Base-by-base conservation (phyloP, 2,797 vertebrate species). In the Ptychadena robeensis region DNA sequence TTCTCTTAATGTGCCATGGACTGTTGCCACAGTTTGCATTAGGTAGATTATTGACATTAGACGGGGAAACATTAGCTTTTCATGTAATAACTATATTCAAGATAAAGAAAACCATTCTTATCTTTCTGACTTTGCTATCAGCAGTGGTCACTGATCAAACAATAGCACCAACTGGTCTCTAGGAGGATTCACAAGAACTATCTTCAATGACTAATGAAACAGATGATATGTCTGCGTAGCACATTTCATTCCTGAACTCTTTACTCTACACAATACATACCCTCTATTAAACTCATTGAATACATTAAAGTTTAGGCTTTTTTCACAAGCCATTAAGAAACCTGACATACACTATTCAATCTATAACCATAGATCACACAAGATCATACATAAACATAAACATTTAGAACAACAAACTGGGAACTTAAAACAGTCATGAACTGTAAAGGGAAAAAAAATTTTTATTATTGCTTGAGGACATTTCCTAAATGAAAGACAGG, bases 311-410 rank as follows among this genome's bases (percentile, higher is more conserved):
- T n/a, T n/a, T 44, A 18, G 8, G 38, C 10, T 28, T 75, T 35
- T 7, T 2, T 15, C 37, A 74, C 22, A 73, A 35, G 27, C 0
- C 3, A 27, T 15, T 28, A 14, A 74, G 10, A 32, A 61, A 38
- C 28, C n/a, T 63, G 25, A 79, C 72, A 89, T 90, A 79, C 91
- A 91, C 91, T 91, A 92, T 91, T 91, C 87, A 92, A 90, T 88
- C 73, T 71, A 82, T 86, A 89, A 90, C 89, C 86, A 92, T 89
- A n/a, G n/a, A n/a, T n/a, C 91, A 86, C 88, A 82, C 35, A 86
- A 86, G 35, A n/a, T 81, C n/a, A n/a, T n/a, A n/a, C n/a, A n/a
- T n/a, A n/a, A n/a, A n/a, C 83, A 87, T 86, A 90, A 87, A 65
- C 83, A 88, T 83, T 31, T n/a, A n/a, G n/a, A n/a, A 68, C 85